Evolutionary conservation across 2,113 vertebrate genomes (phyloP), one percentile per base, ranked within the genome.

Genomic region (Arvicanthis niloticus): DNA sequence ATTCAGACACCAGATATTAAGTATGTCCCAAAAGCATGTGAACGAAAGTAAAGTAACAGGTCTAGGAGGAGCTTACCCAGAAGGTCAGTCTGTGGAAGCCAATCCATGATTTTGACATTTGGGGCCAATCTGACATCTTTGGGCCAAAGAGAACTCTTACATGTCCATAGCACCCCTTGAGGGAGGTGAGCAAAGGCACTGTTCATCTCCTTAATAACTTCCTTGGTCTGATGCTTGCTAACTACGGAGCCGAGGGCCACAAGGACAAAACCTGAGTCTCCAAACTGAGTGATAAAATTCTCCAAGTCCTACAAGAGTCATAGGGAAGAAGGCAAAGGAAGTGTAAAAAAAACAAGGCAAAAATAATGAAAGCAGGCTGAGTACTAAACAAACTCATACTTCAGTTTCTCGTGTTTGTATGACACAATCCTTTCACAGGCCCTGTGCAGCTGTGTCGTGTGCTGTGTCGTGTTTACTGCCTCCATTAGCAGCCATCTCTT

Each of bases 181-280:
- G 97, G 87, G 40, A 98, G 96, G 17, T 15, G 91, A 9, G 96
- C 95, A 88, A 99, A 98, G 58, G 97, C 97, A 9, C 37, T 92
- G n/a, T 97, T 98, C 95, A 98, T 97, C 86, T 98, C 98, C 34
- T 97, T 96, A 2, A 98, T 40, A 1, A 98, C 13, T 3, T 81
- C 76, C 34, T 95, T 91, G 40, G 97, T 48, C 70, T 98, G 98
- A 19, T 96, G 53, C 17, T 92, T 97, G 6, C 97, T 96, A 15
- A 98, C 22, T 97, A 98, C 93, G 4, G 98, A 98, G 1, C 98
- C 98, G 82, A 99, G 92, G 10, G 96, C 91, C 95, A 99, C 98
- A 11, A 98, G 96, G 4, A 98, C 97, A 92, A 99, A 98, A 65
- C 98, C 98, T 0, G 96, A 51, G 42, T 98, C 97, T 89, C 97